Conservation (phyloP, 2,113 vertebrate genomes). For the Girardinichthys multiradiatus region DNA sequence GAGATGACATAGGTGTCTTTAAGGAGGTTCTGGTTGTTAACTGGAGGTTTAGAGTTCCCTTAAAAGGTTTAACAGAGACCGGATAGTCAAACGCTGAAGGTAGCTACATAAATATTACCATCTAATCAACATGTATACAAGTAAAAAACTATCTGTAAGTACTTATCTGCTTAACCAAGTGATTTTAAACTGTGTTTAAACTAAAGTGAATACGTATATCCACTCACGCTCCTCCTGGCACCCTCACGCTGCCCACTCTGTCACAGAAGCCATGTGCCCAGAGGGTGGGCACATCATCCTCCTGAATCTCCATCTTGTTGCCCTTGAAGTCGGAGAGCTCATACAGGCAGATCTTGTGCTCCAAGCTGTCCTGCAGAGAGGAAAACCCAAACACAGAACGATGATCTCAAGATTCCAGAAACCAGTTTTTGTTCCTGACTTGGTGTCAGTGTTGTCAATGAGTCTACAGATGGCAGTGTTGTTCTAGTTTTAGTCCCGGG, state of each 20-base stretch:
- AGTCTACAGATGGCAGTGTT: neutral
- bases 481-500: neutral
- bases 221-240: constrained; percentile 90
- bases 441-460: neutral
- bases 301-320: constrained; percentile 96
- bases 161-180: neutral
- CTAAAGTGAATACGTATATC: no score
- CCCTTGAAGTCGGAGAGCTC: constrained; percentile 94
- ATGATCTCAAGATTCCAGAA: neutral
- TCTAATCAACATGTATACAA: no score
- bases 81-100: neutral
- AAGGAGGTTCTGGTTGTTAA: neutral
- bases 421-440: neutral
- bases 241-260: constrained; percentile 93
- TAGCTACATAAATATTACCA: neutral
- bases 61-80: neutral
- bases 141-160: no score
- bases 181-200: neutral
- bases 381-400: neutral
- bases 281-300: constrained; percentile 91
- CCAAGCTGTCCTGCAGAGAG: constrained; percentile 84
- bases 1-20: neutral
- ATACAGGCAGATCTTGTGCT: constrained; percentile 92
- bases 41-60: neutral
- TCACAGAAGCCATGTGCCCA: constrained; percentile 94